Conservation (phyloP, 2,888 invertebrate genomes). For the Andrena bucephala region DNA sequence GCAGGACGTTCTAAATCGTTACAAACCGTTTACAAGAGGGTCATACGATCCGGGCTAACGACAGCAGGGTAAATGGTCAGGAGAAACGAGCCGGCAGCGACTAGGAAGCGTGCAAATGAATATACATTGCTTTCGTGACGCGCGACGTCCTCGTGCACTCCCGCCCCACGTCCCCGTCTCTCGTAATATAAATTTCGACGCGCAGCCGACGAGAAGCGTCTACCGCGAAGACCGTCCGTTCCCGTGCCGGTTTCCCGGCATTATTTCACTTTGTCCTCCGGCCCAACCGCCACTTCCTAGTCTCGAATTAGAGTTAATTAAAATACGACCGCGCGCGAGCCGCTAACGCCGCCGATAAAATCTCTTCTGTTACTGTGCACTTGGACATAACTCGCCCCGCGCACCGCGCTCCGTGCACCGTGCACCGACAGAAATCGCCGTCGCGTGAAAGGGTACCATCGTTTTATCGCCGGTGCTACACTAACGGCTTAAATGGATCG, state of each 20-base stretch:
- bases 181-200: slow-evolving; percentile 67
- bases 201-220: slow-evolving; percentile 20
- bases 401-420: neutral
- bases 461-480: neutral
- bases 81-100: slow-evolving; percentile 47
- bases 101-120: slow-evolving; percentile 68
- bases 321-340: slow-evolving; percentile 65
- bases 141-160: slow-evolving; percentile 46
- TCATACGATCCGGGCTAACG: slow-evolving; percentile 57
- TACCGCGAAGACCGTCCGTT: neutral
- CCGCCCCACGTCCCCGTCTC: slow-evolving; percentile 16
- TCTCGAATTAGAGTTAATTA: slow-evolving; percentile 72
- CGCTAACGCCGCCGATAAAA: slow-evolving; percentile 68
- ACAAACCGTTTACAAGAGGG: slow-evolving; percentile 68
- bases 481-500: slow-evolving; percentile 34
- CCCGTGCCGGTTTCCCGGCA: slow-evolving; percentile 31
- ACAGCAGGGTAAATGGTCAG: slow-evolving; percentile 52
- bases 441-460: neutral
- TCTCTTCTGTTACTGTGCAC: slow-evolving; percentile 30
- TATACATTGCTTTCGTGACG: slow-evolving; percentile 70
- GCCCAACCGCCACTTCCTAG: slow-evolving; percentile 54
- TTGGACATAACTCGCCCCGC: neutral
- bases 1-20: slow-evolving; percentile 63
- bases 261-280: slow-evolving; percentile 67
- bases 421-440: slow-evolving; percentile 18